Conservation (phyloP, 2,797 vertebrate species). For the Lindbergichthys nudifrons region DNA sequence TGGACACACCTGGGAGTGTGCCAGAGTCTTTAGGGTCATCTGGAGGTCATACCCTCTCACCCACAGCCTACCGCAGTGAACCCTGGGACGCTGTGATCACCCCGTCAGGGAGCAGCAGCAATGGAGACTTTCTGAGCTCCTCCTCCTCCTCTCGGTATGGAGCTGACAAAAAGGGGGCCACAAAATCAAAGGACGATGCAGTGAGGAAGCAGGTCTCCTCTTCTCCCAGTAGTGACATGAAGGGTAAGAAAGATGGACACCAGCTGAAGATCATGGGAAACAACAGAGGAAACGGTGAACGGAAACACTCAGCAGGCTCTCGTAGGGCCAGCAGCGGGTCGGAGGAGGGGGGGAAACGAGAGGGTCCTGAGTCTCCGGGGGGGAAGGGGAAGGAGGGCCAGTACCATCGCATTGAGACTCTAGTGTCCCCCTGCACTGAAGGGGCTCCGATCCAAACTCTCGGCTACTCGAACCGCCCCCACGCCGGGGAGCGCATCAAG, state of each 20-base stretch:
- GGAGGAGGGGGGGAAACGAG: conserved; percentile 74
- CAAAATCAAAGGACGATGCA: conserved; percentile 82
- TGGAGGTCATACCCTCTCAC: conserved; percentile 83
- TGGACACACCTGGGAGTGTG: conserved; percentile 90
- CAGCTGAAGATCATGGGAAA: conserved; percentile 62
- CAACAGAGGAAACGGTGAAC: conserved; percentile 63
- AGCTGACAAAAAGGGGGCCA: conserved; percentile 83
- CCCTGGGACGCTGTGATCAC: conserved; percentile 90
- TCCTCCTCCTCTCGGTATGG: conserved; percentile 77
- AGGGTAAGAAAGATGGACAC: conserved; percentile 75
- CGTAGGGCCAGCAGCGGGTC: conserved; percentile 72
- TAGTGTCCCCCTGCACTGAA: conserved; percentile 87
- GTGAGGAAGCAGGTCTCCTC: conserved; percentile 62
- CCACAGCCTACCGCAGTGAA: conserved; percentile 89
- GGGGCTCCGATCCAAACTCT: conserved; percentile 91
- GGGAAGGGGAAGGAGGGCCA: conserved; percentile 83
- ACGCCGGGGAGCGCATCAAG: conserved; percentile 93
- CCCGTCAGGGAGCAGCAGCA: conserved; percentile 71
- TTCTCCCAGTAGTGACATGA: conserved; percentile 61
- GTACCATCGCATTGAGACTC: conserved; percentile 93
- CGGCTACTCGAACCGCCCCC: conserved; percentile 87
- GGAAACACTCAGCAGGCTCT: conserved; percentile 66
- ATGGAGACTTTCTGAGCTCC: conserved; percentile 70
- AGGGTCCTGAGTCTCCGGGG: conserved; percentile 50
- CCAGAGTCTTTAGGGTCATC: conserved; percentile 85